These are phyloP conservation scores for Smittia sp. DNA, from an alignment of 2,888 invertebrate genomes.

Conservation along the genomic window DNA sequence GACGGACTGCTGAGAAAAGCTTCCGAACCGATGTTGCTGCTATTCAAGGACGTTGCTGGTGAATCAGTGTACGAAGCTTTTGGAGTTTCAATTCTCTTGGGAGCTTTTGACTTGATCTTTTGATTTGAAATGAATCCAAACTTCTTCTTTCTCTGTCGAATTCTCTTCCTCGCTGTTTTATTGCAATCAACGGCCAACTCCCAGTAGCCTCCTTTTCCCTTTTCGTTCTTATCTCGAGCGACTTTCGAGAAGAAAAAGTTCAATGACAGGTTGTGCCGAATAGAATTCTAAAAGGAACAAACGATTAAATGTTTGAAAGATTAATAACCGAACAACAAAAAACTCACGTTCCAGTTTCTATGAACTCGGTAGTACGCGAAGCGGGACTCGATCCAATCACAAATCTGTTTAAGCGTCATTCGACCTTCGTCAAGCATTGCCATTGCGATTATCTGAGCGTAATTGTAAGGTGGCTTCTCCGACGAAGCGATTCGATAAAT, in stretches of 20 bases:
- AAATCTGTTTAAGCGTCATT: constrained; percentile 52
- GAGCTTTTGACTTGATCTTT: background rate
- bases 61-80: background rate
- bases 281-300: constrained; percentile 49
- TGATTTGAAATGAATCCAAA: background rate
- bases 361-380: constrained; percentile 52
- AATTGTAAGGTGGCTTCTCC: constrained; percentile 53
- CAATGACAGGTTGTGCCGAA: constrained; percentile 52
- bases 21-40: constrained; percentile 12
- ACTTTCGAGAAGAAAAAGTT: constrained; percentile 53
- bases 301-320: background rate
- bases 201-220: constrained; percentile 54
- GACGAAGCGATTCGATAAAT: constrained; percentile 48
- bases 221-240: constrained; percentile 51
- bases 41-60: constrained; percentile 8
- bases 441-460: constrained; percentile 54
- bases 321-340: background rate
- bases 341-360: constrained; percentile 54
- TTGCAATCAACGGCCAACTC: constrained; percentile 51
- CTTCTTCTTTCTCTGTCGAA: constrained; percentile 45
- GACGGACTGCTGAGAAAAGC: constrained; percentile 30
- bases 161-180: constrained; percentile 51
- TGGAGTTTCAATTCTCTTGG: background rate
- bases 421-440: constrained; percentile 52
- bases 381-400: constrained; percentile 52